Evolutionary conservation across 2,888 invertebrate species (phyloP).

Genomic region (Furcula furcula): DNA sequence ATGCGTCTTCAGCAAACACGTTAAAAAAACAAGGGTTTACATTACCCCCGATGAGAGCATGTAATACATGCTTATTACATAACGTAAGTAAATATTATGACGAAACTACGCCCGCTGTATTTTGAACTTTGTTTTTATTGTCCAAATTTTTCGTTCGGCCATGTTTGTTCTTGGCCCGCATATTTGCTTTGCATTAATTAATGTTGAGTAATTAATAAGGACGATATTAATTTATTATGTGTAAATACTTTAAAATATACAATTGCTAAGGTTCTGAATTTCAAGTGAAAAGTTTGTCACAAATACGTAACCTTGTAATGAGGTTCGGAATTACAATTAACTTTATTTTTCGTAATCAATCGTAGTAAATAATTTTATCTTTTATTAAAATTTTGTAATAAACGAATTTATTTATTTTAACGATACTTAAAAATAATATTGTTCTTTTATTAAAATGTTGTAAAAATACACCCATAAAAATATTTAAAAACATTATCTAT

Average conservation of each 20-base stretch:
- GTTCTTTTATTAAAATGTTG: too few species aligned
- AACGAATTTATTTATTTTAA: too few species aligned
- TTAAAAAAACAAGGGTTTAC: constrained; percentile 78
- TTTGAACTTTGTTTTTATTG: constrained; percentile 51
- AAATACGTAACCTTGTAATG: neutral
- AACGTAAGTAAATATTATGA: constrained; percentile 47
- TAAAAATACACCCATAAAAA: constrained; percentile 9
- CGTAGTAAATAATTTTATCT: too few species aligned
- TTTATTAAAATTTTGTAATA: too few species aligned
- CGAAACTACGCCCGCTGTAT: constrained; percentile 34
- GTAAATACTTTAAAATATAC: constrained; percentile 4
- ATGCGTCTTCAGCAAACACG: constrained; percentile 77
- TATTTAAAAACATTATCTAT: constrained; percentile 23
- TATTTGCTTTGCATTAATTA: constrained; percentile 27
- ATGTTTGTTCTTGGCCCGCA: constrained; percentile 33
- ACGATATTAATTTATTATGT: constrained; percentile 13
- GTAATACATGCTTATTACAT: constrained; percentile 36
- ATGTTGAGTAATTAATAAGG: constrained; percentile 29
- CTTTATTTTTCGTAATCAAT: too few species aligned
- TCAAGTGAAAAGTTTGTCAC: neutral
- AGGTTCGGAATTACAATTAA: too few species aligned
- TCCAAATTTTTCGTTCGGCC: constrained; percentile 44
- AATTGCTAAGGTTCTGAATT: neutral
- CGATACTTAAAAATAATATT: too few species aligned
- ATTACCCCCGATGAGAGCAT: constrained; percentile 34